phyloP scores from a whole-genome alignment of 2,888 invertebrate species.

The Isoperla grammatica region DNA sequence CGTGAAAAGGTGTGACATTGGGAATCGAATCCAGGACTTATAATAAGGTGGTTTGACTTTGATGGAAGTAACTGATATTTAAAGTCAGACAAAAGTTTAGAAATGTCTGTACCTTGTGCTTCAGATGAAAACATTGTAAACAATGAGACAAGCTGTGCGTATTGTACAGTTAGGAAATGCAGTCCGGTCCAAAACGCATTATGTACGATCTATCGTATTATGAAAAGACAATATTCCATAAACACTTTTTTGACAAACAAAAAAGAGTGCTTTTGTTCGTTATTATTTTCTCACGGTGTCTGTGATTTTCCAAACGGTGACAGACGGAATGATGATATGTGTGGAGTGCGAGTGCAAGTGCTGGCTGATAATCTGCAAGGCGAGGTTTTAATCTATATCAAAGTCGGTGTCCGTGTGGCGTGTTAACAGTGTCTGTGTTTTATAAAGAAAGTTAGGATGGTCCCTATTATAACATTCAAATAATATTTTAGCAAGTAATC shows the following conservation, averaged over 20 bases:
- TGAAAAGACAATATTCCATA: constrained; percentile 7
- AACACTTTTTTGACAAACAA: background rate
- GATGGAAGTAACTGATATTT: background rate
- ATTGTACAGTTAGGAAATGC: no score
- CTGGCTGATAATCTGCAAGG: background rate
- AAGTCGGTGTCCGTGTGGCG: constrained; percentile 25
- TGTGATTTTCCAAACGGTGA: constrained; percentile 27
- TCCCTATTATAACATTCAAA: constrained; percentile 6
- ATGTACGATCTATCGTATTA: no score
- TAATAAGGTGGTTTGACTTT: no score
- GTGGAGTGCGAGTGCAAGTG: constrained; percentile 1
- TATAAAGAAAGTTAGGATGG: background rate
- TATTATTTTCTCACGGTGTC: constrained; percentile 25
- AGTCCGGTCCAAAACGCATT: no score
- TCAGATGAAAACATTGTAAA: constrained; percentile 1
- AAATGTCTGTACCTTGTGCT: background rate
- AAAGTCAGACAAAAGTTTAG: background rate
- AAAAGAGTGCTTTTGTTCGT: constrained; percentile 11
- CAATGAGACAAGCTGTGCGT: no score
- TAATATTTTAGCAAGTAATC: constrained; percentile 8
- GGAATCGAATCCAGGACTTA: no score
- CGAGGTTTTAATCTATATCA: background rate
- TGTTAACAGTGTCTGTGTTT: constrained; percentile 20
- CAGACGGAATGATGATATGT: constrained; percentile 19
- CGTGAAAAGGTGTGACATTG: no score